Base-by-base conservation (phyloP, 2,888 invertebrate genomes). In the Drosophila setosimentum region DNA sequence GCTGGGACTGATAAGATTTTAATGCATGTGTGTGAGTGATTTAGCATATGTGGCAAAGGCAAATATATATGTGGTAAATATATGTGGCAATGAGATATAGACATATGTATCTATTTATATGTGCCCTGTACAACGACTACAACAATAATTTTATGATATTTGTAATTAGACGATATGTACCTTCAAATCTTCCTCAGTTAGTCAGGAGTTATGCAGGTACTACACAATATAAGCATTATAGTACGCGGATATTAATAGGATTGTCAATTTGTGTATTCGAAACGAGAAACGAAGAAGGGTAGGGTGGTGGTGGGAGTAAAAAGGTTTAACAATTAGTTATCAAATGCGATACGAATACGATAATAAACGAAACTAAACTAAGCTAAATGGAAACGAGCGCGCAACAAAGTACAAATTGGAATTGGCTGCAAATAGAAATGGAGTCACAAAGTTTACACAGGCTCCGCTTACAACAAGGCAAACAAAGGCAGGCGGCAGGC, bases 111-210 rank as follows among this genome's bases (percentile, higher is more conserved):
- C 8, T 58, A 50, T 65, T 51, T 35, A 30, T 70, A 53, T 37
- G 72, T 80, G 68, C 86, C 83, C 85, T 77, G 45, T 45, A 49
- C 32, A 68, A 68, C 82, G 76, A 73, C 77, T 68, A 63, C 78
- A 64, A 67, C 63, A 62, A 73, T 80, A 80, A 68, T 54, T 68
- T 73, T 51, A 80, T 65, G 72, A 45, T 80, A 49, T 76, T 80
- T 67, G 67, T 61, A 42, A 71, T 67, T 60, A 71, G 61, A 68
- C 78, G 64, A 84, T 87, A 84, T 86, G 82, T 92, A 92, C 92
- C 93, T 92, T 92, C 70, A 92, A 82, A 83, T 91, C 91, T 82
- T 92, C 93, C 92, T 91, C 91, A 88, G 91, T 89, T 91, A 92
- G 92, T 93, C 92, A 93, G 89, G 89, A 92, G 76, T 91, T 75